These are phyloP conservation scores for Embiotoca jacksoni DNA, from an alignment of 2,113 vertebrate species.

Conservation along the genomic window DNA sequence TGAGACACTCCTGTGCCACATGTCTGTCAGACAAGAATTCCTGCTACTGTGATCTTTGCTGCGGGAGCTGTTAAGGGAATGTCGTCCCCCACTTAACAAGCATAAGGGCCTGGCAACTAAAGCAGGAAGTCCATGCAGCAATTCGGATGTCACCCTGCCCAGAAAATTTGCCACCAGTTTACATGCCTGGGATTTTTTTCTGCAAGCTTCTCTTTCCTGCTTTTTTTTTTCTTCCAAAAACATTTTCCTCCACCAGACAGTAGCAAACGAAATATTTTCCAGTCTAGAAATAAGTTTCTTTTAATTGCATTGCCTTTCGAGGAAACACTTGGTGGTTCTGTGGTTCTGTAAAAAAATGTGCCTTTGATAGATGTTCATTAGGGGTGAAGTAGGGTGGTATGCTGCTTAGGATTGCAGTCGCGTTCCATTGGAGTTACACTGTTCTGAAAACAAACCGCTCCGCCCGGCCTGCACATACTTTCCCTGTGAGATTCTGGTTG, in stretches of 20 bases:
- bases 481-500: slow-evolving; percentile 68
- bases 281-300: slow-evolving; percentile 73
- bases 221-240: slow-evolving; percentile 49
- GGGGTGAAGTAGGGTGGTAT: slow-evolving; percentile 63
- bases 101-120: slow-evolving; percentile 56
- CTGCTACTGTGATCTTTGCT: slow-evolving; percentile 42
- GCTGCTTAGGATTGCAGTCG: slow-evolving; percentile 59
- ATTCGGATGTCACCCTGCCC: slow-evolving; percentile 65
- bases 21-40: slow-evolving; percentile 59
- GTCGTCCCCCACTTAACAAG: slow-evolving; percentile 64
- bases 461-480: slow-evolving; percentile 67
- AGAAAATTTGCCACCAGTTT: slow-evolving; percentile 51
- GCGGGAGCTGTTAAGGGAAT: slow-evolving; percentile 46
- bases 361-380: slow-evolving; percentile 74
- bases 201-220: slow-evolving; percentile 57
- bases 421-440: slow-evolving; percentile 73
- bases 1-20: slow-evolving; percentile 49
- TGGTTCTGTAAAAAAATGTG: slow-evolving; percentile 55
- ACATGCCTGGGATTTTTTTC: slow-evolving; percentile 77
- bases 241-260: slow-evolving; percentile 63
- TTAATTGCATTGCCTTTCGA: slow-evolving; percentile 65
- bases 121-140: slow-evolving; percentile 44
- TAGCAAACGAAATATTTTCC: slow-evolving; percentile 76
- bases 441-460: slow-evolving; percentile 77
- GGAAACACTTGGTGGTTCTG: slow-evolving; percentile 61